Conservation (phyloP, 2,888 invertebrate genomes). For the Tachina lurida region DNA sequence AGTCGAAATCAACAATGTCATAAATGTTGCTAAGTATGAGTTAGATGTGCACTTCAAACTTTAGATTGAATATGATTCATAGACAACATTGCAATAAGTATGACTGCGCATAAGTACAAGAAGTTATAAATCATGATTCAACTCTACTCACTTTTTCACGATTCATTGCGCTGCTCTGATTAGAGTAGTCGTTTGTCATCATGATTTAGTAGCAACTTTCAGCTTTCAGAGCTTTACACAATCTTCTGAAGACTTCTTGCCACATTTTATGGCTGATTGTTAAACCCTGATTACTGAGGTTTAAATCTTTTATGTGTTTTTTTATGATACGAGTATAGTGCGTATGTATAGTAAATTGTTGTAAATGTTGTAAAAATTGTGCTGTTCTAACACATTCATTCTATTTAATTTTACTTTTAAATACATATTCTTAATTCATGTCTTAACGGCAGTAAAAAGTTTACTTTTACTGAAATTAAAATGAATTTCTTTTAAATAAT, state of each 20-base stretch:
- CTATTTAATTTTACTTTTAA: neutral
- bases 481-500: neutral
- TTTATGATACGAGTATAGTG: neutral
- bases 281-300: constrained; percentile 22
- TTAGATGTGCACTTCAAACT: too few relatives aligned
- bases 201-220: constrained; percentile 16
- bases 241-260: neutral
- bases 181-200: neutral
- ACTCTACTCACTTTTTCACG: too few relatives aligned
- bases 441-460: neutral
- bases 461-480: constrained; percentile 7
- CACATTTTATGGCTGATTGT: constrained; percentile 1
- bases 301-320: neutral
- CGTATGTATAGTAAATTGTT: neutral
- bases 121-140: too few relatives aligned
- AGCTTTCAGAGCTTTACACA: constrained; percentile 16
- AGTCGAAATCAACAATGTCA: too few relatives aligned
- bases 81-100: too few relatives aligned
- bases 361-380: constrained; percentile 3
- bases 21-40: too few relatives aligned
- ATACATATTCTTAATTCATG: neutral
- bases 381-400: neutral
- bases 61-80: too few relatives aligned
- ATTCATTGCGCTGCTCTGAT: too few relatives aligned
- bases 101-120: too few relatives aligned